A percentile compares a stretch with the other conserved stretches of the same genome.
phyloP scores from a whole-genome alignment of 2,888 invertebrate species.

The Nematopogon swammerdamellus region DNA sequence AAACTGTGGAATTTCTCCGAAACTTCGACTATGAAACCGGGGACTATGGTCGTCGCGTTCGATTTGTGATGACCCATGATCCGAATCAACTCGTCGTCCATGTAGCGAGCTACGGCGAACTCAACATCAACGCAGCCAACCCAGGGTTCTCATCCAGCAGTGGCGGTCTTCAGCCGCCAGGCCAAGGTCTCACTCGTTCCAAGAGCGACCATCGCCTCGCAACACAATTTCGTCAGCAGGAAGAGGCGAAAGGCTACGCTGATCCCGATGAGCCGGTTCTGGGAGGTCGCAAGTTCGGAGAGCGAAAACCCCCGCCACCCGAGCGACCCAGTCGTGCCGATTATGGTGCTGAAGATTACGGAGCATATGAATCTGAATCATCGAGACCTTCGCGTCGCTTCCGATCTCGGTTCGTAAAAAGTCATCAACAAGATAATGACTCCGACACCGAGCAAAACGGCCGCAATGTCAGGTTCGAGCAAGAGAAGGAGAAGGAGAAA shows the following conservation, averaged over 20 bases:
- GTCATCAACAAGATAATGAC: conserved; percentile 69
- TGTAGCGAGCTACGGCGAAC: conserved; percentile 85
- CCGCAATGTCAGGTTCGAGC: conserved; percentile 65
- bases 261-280: conserved; percentile 69
- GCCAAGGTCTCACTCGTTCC: conserved; percentile 83
- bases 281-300: conserved; percentile 76
- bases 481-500: conserved; percentile 54
- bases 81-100: conserved; percentile 88
- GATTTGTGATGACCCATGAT: conserved; percentile 87
- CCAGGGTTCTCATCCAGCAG: conserved; percentile 53
- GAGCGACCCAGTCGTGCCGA: conserved; percentile 53
- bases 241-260: conserved; percentile 63
- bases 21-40: conserved; percentile 93
- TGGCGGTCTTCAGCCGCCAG: conserved; percentile 58
- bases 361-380: conserved; percentile 63
- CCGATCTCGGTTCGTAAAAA: conserved; percentile 66
- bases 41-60: conserved; percentile 81
- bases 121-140: conserved; percentile 70
- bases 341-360: conserved; percentile 64
- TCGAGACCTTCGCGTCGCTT: conserved; percentile 65
- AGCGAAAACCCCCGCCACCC: conserved; percentile 57
- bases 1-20: conserved; percentile 92
- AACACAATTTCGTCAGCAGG: conserved; percentile 83
- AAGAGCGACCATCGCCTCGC: conserved; percentile 92
- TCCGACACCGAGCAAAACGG: conserved; percentile 68